phyloP scores from a whole-genome alignment of 2,797 vertebrate species.

The Chaunax sp. region DNA sequence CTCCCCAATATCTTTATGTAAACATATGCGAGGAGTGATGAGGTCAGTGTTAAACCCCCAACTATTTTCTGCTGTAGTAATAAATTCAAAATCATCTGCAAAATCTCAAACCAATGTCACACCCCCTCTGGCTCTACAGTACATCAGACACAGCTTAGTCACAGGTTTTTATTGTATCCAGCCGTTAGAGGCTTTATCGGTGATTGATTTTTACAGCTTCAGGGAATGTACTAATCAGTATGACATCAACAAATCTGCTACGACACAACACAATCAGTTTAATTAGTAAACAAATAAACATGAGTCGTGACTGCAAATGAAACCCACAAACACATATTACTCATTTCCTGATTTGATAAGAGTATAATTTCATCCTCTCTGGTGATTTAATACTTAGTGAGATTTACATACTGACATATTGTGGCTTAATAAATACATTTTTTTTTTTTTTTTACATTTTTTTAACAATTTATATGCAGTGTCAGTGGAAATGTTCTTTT shows the following conservation, averaged over 20 bases:
- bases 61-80: too few relatives aligned
- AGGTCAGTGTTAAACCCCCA: too few relatives aligned
- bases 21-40: too few relatives aligned
- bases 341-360: constrained; percentile 16
- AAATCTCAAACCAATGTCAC: not conserved
- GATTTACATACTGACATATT: too few relatives aligned
- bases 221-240: not conserved
- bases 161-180: constrained; percentile 12
- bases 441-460: too few relatives aligned
- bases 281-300: constrained; percentile 16
- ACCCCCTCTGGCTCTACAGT: not conserved
- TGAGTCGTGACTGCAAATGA: constrained; percentile 3
- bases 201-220: constrained; percentile 30
- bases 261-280: not conserved
- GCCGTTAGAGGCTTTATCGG: constrained; percentile 24
- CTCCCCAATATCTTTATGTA: too few relatives aligned
- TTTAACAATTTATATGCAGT: too few relatives aligned
- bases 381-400: not conserved
- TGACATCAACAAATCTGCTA: not conserved
- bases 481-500: too few relatives aligned
- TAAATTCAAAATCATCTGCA: not conserved
- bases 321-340: constrained; percentile 9
- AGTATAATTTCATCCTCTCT: constrained; percentile 4
- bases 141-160: constrained; percentile 21
- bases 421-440: too few relatives aligned